Conservation (phyloP, 2,888 invertebrate species). For the Phrixothrix hirtus region DNA sequence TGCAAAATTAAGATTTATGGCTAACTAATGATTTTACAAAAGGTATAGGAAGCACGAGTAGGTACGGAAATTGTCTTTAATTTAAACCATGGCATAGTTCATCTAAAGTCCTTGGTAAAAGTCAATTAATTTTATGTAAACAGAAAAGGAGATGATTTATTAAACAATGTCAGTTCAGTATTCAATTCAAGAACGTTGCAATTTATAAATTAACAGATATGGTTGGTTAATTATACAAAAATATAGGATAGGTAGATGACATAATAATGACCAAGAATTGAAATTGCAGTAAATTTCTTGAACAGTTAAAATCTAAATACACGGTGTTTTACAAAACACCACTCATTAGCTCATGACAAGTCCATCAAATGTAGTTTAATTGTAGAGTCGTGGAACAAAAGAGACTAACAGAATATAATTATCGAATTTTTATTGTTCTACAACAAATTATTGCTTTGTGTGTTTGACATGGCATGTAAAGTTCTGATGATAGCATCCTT, state of each 20-base stretch:
- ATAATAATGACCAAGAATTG: constrained; percentile 15
- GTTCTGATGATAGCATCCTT: constrained; percentile 41
- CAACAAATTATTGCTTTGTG: constrained; percentile 42
- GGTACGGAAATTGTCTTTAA: too few species aligned
- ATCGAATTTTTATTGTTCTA: constrained; percentile 41
- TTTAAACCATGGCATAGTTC: neutral
- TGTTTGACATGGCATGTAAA: constrained; percentile 41
- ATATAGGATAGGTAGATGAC: constrained; percentile 22
- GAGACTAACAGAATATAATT: constrained; percentile 39
- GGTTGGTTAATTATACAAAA: constrained; percentile 16
- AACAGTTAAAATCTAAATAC: constrained; percentile 28
- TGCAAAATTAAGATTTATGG: too few species aligned
- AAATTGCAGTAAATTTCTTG: constrained; percentile 18
- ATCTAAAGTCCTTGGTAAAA: too few species aligned
- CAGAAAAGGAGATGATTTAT: too few species aligned
- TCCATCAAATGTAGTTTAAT: constrained; percentile 36
- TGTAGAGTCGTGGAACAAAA: constrained; percentile 37
- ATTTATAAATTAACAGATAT: constrained; percentile 23
- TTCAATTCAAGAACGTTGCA: neutral
- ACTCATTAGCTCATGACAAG: constrained; percentile 28
- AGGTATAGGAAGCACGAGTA: too few species aligned
- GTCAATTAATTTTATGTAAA: too few species aligned
- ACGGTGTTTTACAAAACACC: constrained; percentile 20
- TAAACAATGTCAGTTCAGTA: too few species aligned
- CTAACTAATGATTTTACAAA: too few species aligned